phyloP scores from a whole-genome alignment of 2,888 invertebrate species.

The Uloborus plumipes region DNA sequence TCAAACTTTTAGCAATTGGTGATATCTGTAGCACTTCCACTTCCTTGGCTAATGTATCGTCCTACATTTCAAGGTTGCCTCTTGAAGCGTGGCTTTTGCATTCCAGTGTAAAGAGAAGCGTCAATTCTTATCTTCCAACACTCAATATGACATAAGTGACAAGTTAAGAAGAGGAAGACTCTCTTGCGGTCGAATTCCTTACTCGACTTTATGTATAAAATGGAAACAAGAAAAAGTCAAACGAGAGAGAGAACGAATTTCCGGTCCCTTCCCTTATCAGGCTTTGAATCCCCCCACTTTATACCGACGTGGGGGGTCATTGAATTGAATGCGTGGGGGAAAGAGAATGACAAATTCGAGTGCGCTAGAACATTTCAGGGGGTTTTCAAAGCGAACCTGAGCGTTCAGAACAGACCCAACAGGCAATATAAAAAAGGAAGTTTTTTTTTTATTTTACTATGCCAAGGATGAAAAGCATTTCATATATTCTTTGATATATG shows the following conservation, averaged over 20 bases:
- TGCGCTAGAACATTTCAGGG: slow-evolving; percentile 30
- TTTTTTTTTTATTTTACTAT: slow-evolving; percentile 30
- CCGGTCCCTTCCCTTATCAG: slow-evolving; percentile 39
- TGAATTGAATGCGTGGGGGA: slow-evolving; percentile 14
- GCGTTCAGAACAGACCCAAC: slow-evolving; percentile 53
- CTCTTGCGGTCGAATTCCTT: slow-evolving; percentile 50
- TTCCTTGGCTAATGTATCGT: no score
- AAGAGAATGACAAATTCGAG: slow-evolving; percentile 52
- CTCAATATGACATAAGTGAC: slow-evolving; percentile 30
- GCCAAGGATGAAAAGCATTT: slow-evolving; percentile 27
- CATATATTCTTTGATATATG: slow-evolving; percentile 29
- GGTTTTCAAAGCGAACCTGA: slow-evolving; percentile 33
- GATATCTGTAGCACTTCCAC: no score
- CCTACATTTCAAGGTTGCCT: no score
- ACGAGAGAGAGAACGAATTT: slow-evolving; percentile 47
- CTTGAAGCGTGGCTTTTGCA: no score
- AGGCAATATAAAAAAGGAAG: slow-evolving; percentile 39
- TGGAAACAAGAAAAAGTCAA: slow-evolving; percentile 20
- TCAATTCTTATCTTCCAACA: slow-evolving; percentile 39
- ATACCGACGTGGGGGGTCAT: slow-evolving; percentile 17
- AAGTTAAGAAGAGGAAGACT: slow-evolving; percentile 20
- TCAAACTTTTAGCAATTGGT: no score
- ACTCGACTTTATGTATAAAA: slow-evolving; percentile 45
- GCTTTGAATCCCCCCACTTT: slow-evolving; percentile 9
- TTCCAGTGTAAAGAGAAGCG: slow-evolving; percentile 7